Percentiles rank a stretch among this genome's conserved stretches.
Evolutionary conservation across 2,888 invertebrate species (phyloP).

Genomic region (Pyrgus malvae): DNA sequence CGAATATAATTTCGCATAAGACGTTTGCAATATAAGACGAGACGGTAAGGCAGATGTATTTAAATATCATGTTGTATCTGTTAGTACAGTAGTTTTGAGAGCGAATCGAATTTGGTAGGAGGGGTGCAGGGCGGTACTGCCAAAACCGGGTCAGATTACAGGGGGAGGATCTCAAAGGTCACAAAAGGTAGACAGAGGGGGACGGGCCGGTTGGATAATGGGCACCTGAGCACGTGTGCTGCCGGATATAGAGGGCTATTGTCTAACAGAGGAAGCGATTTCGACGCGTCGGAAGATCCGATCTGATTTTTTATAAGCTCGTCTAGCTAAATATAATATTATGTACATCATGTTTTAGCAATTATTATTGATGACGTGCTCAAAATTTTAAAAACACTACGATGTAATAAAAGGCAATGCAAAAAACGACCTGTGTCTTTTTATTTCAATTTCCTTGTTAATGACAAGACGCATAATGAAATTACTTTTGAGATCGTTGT

Average conservation of each 20-base stretch:
- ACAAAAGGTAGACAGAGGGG: constrained; percentile 57
- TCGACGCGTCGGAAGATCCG: constrained; percentile 70
- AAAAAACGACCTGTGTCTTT: too few species aligned
- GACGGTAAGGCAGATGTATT: constrained; percentile 56
- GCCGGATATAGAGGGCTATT: constrained; percentile 75
- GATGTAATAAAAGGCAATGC: background rate
- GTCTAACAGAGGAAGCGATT: constrained; percentile 77
- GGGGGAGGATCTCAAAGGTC: constrained; percentile 59
- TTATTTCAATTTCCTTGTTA: too few species aligned
- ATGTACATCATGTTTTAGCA: constrained; percentile 5
- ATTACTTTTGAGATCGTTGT: too few species aligned
- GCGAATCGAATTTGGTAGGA: constrained; percentile 61
- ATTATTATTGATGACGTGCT: constrained; percentile 11
- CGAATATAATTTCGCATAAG: background rate
- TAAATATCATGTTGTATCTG: constrained; percentile 47
- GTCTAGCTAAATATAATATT: constrained; percentile 28
- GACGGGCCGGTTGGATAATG: constrained; percentile 61
- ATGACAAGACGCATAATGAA: too few species aligned
- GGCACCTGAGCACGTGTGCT: constrained; percentile 80
- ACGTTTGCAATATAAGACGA: background rate
- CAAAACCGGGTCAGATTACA: constrained; percentile 76
- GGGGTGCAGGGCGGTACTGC: constrained; percentile 70
- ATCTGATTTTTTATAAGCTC: constrained; percentile 57
- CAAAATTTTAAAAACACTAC: background rate
- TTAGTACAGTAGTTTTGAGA: constrained; percentile 37